A percentile compares a stretch with the other conserved stretches of the same genome.
These are phyloP conservation scores for Sussaba pulchella DNA, from an alignment of 2,888 invertebrate species.

Conservation along the genomic window DNA sequence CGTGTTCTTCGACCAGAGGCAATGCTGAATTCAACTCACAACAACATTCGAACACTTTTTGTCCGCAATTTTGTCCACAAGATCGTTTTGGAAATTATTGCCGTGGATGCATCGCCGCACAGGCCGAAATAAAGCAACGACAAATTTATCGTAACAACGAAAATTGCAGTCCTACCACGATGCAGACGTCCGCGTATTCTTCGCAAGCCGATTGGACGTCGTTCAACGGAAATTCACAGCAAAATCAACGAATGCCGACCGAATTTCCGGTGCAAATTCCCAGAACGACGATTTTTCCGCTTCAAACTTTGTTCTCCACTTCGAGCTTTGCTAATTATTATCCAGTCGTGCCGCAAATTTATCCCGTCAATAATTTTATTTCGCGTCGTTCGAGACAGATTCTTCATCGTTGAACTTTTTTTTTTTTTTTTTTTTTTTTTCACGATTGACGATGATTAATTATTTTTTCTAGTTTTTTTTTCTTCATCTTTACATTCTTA, in stretches of 20 bases:
- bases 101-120: neutral
- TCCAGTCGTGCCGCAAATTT: neutral
- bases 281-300: neutral
- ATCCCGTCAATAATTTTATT: conserved; percentile 1
- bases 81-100: conserved; percentile 23
- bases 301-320: neutral
- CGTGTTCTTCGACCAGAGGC: neutral
- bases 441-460: conserved; percentile 27
- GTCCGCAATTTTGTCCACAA: no score
- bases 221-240: neutral
- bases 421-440: no score
- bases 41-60: no score
- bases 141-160: neutral
- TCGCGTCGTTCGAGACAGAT: conserved; percentile 24
- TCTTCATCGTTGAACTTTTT: conserved; percentile 19
- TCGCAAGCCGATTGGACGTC: conserved; percentile 27
- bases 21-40: neutral
- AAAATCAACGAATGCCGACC: neutral
- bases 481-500: no score
- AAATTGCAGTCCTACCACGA: neutral
- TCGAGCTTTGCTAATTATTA: conserved; percentile 52
- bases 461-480: no score
- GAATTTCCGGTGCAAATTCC: no score
- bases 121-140: neutral
- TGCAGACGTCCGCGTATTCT: neutral